Evolutionary conservation across 2,113 vertebrate genomes (phyloP).

Genomic region (Empidonax traillii): DNA sequence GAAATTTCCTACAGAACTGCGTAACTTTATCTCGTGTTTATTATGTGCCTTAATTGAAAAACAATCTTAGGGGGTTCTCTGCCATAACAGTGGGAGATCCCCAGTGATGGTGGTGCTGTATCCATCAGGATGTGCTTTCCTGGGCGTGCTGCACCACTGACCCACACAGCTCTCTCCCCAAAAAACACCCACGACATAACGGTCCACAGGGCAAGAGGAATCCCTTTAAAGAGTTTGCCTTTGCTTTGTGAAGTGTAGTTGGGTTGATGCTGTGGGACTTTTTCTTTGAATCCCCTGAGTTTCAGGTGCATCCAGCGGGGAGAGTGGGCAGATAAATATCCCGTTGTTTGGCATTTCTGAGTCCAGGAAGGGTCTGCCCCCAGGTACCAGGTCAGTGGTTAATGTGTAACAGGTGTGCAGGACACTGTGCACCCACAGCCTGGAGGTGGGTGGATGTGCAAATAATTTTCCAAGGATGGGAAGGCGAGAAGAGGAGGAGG

Average conservation of each 20-base stretch:
- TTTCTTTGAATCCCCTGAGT: not conserved
- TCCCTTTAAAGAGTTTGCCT: not conserved
- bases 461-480: not conserved
- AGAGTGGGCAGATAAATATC: not conserved
- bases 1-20: not conserved
- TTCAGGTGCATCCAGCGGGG: not conserved
- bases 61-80: not conserved
- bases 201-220: too few relatives aligned
- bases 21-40: slow-evolving; percentile 5
- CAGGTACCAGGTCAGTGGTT: not conserved
- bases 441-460: not conserved
- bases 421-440: not conserved
- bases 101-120: not conserved
- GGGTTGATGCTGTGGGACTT: not conserved
- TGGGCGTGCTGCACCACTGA: not conserved
- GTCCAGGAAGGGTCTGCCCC: not conserved
- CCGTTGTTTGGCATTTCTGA: not conserved
- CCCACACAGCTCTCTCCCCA: not conserved
- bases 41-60: not conserved
- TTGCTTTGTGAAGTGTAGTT: not conserved
- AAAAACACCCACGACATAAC: not conserved
- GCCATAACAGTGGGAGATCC: not conserved
- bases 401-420: not conserved
- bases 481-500: not conserved
- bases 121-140: not conserved